Conservation (phyloP, 2,113 vertebrate species). For the Dasyornis broadbenti region DNA sequence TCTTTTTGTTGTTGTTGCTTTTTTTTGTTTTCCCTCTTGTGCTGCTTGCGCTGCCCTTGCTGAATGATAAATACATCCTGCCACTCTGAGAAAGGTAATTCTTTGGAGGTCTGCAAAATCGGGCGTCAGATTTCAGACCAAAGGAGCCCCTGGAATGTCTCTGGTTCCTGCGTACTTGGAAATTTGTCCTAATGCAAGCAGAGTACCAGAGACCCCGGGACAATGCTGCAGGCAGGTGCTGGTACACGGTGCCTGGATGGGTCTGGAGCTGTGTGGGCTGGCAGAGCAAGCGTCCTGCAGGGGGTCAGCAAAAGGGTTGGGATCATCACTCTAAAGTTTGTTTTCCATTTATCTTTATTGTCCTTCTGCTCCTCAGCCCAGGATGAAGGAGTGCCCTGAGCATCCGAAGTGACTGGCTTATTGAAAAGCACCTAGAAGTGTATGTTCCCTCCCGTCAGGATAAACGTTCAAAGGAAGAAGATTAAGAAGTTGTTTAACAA, state of each 20-base stretch:
- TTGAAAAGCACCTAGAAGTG: not conserved
- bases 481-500: not conserved
- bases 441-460: not conserved
- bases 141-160: not conserved
- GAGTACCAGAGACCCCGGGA: rapidly evolving
- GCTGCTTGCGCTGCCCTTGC: not conserved
- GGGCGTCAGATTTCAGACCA: not conserved
- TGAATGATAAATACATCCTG: not conserved
- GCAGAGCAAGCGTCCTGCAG: not conserved
- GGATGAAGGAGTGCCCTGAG: not conserved
- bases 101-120: not conserved
- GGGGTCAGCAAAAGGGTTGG: not conserved
- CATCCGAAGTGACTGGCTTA: not conserved
- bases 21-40: not conserved
- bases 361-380: not conserved
- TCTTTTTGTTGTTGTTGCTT: not conserved
- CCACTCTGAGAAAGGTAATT: not conserved
- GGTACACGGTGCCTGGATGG: rapidly evolving
- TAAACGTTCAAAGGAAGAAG: not conserved
- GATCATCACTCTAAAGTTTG: not conserved
- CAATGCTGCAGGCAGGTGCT: not conserved
- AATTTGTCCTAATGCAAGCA: not conserved
- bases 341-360: not conserved
- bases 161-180: not conserved
- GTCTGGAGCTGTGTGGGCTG: not conserved